phyloP scores from a whole-genome alignment of 2,113 vertebrate species.

The Brachirus orientalis region DNA sequence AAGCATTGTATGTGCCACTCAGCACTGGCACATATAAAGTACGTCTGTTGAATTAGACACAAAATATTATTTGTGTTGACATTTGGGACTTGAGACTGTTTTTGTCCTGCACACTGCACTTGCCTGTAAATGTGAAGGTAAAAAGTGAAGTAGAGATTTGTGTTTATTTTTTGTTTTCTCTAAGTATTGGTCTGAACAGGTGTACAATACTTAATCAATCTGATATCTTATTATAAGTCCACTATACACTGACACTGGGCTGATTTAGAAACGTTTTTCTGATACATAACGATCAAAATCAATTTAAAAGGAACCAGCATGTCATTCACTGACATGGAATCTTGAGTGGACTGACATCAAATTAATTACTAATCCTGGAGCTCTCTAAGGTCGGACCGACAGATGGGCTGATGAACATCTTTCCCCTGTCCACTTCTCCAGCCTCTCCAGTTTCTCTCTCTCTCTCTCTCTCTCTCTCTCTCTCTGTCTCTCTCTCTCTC shows the following conservation, averaged over 20 bases:
- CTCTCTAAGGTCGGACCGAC: conserved; percentile 22
- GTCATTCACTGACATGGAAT: not conserved
- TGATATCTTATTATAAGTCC: conserved; percentile 5
- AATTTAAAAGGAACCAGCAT: not conserved
- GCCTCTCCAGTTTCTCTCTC: conserved; percentile 9
- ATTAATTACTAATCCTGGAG: conserved; percentile 7
- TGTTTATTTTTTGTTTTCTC: not conserved
- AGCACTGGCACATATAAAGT: no score
- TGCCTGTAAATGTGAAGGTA: conserved; percentile 14
- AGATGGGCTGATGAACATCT: conserved; percentile 37
- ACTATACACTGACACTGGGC: no score
- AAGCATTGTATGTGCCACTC: no score
- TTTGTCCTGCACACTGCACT: conserved; percentile 24
- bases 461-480: conserved; percentile 19
- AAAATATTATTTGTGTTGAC: not conserved
- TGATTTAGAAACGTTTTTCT: not conserved
- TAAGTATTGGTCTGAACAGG: not conserved
- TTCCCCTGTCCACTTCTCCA: conserved; percentile 33
- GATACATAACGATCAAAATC: not conserved
- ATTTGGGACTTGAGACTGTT: conserved; percentile 21
- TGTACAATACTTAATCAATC: not conserved
- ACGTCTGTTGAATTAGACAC: conserved; percentile 37
- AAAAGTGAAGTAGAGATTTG: conserved; percentile 15
- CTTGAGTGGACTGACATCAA: not conserved
- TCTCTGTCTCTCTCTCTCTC: conserved; percentile 25